These are phyloP conservation scores for Peucedramus taeniatus DNA, from an alignment of 2,113 vertebrate genomes.

Conservation along the genomic window DNA sequence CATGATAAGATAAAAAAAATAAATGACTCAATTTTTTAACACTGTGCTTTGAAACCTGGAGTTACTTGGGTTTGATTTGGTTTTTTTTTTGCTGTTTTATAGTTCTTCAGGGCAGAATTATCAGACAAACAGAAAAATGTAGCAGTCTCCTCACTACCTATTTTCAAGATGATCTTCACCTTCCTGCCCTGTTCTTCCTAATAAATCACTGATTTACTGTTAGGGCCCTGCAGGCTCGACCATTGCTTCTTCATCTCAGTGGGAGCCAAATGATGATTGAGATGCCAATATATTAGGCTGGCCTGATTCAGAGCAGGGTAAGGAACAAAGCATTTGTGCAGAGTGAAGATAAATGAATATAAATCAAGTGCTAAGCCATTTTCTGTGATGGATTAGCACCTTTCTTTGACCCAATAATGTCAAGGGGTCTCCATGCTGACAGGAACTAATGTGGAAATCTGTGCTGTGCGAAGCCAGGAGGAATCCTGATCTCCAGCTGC, in stretches of 20 bases:
- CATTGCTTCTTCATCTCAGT: constrained; percentile 49
- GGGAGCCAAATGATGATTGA: constrained; percentile 67
- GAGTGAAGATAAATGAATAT: constrained; percentile 10
- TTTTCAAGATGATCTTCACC: constrained; percentile 25
- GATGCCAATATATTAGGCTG: constrained; percentile 60
- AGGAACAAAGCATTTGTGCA: constrained; percentile 57
- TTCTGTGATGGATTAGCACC: constrained; percentile 50
- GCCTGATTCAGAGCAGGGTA: constrained; percentile 18
- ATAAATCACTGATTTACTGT: constrained; percentile 53
- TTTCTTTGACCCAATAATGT: constrained; percentile 54
- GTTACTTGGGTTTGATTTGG: neutral
- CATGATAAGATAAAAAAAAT: neutral
- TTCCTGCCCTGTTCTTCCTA: neutral
- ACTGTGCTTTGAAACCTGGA: neutral
- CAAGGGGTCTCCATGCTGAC: constrained; percentile 32
- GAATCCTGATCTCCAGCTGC: neutral
- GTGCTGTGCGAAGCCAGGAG: neutral
- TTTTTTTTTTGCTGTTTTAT: neutral
- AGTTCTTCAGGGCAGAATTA: neutral
- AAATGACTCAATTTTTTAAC: neutral
- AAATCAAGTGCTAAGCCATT: constrained; percentile 22
- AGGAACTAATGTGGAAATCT: constrained; percentile 2
- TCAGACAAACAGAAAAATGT: neutral
- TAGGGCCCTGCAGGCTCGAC: neutral
- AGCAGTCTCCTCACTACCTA: neutral